Conservation (phyloP, 2,888 invertebrate species). For the Hemistola chrysoprasaria region DNA sequence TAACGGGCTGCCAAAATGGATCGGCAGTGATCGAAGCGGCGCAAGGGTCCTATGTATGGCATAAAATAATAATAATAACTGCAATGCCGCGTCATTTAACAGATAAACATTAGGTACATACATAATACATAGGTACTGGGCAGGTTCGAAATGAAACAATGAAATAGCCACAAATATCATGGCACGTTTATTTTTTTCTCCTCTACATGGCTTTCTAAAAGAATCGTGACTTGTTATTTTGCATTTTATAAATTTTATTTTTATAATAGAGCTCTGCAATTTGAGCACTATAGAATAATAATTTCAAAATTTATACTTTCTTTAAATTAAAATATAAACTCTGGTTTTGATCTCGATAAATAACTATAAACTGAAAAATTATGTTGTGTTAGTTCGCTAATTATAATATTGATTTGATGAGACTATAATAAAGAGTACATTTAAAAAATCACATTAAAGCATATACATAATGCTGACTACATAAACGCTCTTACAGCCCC, state of each 20-base stretch:
- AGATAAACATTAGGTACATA: too few relatives aligned
- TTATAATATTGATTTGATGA: conserved; percentile 77
- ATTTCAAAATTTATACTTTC: conserved; percentile 78
- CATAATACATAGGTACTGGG: neutral
- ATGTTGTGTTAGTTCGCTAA: conserved; percentile 80
- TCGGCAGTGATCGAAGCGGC: too few relatives aligned
- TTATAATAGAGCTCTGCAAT: conserved; percentile 72
- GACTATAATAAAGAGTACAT: conserved; percentile 82
- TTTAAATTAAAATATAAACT: conserved; percentile 81
- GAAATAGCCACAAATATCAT: conserved; percentile 80
- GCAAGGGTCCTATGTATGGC: too few relatives aligned
- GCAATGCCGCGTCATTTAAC: too few relatives aligned
- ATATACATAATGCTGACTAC: conserved; percentile 83
- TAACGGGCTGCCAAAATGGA: too few relatives aligned
- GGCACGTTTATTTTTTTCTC: conserved; percentile 83
- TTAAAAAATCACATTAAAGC: conserved; percentile 83
- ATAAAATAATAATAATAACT: too few relatives aligned
- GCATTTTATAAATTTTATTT: conserved; percentile 76
- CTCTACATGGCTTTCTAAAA: conserved; percentile 83
- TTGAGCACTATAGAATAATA: conserved; percentile 72
- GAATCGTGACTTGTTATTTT: conserved; percentile 83
- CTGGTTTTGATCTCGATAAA: conserved; percentile 69
- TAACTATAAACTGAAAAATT: conserved; percentile 77
- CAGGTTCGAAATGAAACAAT: conserved; percentile 51
- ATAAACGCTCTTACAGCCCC: conserved; percentile 77